Conservation (phyloP, 2,797 vertebrate species). For the Spheniscus humboldti region DNA sequence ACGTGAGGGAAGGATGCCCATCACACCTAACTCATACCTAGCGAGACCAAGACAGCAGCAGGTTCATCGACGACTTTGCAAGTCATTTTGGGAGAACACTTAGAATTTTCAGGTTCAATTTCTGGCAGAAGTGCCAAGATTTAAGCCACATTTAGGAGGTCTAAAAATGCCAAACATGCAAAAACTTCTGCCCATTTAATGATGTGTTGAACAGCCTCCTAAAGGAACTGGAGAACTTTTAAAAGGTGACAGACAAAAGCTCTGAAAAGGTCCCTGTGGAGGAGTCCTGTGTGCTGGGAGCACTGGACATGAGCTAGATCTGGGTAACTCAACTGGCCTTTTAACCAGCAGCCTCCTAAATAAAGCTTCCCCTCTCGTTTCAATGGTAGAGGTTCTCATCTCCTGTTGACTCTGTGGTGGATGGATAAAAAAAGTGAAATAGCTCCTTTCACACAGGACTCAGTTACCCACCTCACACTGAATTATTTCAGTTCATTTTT, state of each 20-base stretch:
- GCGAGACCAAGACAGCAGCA: background rate
- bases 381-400: fast-evolving
- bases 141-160: background rate
- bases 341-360: background rate
- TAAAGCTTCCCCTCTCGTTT: background rate
- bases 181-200: background rate
- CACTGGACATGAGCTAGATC: fast-evolving
- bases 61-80: background rate
- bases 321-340: background rate
- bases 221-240: background rate
- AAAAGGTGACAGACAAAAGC: background rate
- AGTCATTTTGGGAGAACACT: background rate
- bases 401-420: background rate
- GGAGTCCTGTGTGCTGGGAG: background rate
- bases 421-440: background rate
- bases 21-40: background rate
- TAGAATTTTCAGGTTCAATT: background rate
- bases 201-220: background rate
- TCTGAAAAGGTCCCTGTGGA: background rate
- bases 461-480: background rate
- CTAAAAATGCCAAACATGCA: background rate
- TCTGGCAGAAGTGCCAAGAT: background rate
- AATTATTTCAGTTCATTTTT: background rate
- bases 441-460: background rate
- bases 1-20: background rate